phyloP scores from a whole-genome alignment of 2,888 invertebrate genomes.

The Lysandra coridon region DNA sequence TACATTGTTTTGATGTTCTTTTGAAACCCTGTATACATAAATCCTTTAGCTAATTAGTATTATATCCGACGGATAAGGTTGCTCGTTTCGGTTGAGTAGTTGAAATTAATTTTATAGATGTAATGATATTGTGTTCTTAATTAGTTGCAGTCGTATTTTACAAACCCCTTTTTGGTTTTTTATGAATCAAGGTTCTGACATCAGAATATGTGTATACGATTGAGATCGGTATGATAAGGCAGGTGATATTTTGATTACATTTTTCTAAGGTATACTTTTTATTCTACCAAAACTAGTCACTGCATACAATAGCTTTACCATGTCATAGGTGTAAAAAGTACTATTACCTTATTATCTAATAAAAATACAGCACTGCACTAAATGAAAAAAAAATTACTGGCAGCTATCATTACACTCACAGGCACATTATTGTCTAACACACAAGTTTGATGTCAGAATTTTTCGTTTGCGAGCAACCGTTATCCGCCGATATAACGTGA shows the following conservation, averaged over 20 bases:
- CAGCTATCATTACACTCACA: not conserved
- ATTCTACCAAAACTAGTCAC: no score
- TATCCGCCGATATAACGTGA: conserved; percentile 58
- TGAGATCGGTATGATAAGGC: not conserved
- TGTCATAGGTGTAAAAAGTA: no score
- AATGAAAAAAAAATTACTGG: no score
- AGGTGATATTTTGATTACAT: not conserved
- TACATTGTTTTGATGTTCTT: conserved; percentile 45
- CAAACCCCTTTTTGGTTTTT: not conserved
- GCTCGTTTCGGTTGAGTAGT: not conserved
- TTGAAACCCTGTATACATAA: conserved; percentile 72
- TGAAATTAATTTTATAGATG: not conserved
- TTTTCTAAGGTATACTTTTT: no score
- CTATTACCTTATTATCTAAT: no score
- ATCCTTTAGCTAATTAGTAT: conserved; percentile 75
- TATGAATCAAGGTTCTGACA: not conserved
- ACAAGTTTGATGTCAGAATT: not conserved
- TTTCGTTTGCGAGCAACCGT: conserved; percentile 38
- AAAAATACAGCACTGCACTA: no score
- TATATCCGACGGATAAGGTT: conserved; percentile 55
- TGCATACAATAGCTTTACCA: no score
- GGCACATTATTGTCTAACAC: not conserved
- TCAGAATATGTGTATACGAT: not conserved
- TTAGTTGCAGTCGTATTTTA: not conserved
- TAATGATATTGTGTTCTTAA: not conserved